Base-by-base conservation (phyloP, 2,888 invertebrate species). In the Ichneumoninae sp. region DNA sequence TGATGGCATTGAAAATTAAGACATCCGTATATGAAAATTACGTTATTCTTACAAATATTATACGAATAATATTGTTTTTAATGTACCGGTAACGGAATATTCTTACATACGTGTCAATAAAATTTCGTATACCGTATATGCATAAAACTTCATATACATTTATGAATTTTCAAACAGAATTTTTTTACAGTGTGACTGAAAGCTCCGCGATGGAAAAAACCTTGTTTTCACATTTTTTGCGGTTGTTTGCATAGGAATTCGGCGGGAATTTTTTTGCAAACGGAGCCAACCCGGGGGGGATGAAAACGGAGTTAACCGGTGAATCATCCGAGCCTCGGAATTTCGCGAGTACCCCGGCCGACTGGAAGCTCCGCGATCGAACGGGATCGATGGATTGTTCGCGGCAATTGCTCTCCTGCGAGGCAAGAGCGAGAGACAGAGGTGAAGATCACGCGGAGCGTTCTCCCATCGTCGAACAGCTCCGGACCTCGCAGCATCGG, bases 361-460 rank as follows among this genome's bases (percentile, higher is more conserved):
- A 33, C 78, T 62, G 52, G 52, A 65, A 40, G 62, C 69, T n/a
- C 7, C 19, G 44, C 65, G 72, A 81, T 84, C 81, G 74, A 81
- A 84, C 84, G 84, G 84, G 76, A 84, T 84, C 77, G 80, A 68
- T 72, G 76, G 68, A 83, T 83, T 72, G 80, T 81, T 80, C 62
- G 57, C 71, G 72, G 72, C 33, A 65, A 44, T 60, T 26, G 52
- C 44, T 44, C 13, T 44, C 16, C 40, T 40, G 40, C 40, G 60
- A n/a, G 44, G 40, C 52, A 60, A 69, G 52, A 62, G 57, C 22
- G 75, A 47, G 65, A 74, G 30, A 69, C 36, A 69, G 72, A 60
- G 77, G 76, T 33, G 69, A 80, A 52, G 71, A 76, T 72, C 70
- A 13, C 19, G 57, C 52, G 44, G 16, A 77, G 57, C 36, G n/a